Percentiles rank a stretch among this genome's conserved stretches.
Conservation (phyloP, 2,888 invertebrate species). For the Creontiades dilutus region DNA sequence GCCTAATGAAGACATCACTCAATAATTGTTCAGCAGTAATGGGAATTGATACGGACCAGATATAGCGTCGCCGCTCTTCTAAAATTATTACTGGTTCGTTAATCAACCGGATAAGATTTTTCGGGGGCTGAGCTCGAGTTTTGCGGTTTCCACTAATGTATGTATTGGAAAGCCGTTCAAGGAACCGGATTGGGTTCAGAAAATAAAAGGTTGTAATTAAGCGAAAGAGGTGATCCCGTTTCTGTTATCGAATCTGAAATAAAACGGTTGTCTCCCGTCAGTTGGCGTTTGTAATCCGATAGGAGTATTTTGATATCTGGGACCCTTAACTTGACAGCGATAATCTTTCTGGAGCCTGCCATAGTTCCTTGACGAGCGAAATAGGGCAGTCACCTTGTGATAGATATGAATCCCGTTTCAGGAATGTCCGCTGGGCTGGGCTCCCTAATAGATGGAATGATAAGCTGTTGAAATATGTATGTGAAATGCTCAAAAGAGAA, state of each 20-base stretch:
- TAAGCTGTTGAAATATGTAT: neutral
- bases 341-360: conserved; percentile 1
- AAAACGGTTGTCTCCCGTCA: neutral
- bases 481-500: too few species aligned
- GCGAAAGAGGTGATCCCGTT: neutral
- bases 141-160: neutral
- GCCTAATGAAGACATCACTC: too few species aligned
- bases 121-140: neutral
- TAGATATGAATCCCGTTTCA: neutral
- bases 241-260: neutral
- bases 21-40: neutral
- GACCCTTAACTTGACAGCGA: neutral
- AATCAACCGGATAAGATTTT: neutral
- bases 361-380: neutral
- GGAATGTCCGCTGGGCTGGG: neutral
- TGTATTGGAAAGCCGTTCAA: neutral
- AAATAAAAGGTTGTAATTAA: neutral
- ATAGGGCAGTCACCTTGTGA: neutral
- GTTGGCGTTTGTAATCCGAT: conserved; percentile 24
- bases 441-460: neutral
- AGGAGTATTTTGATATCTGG: conserved; percentile 5
- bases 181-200: neutral
- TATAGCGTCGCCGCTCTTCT: neutral
- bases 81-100: neutral
- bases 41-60: neutral